Conservation (phyloP, 2,888 invertebrate genomes). For the Eueremaeus valkanovi region DNA sequence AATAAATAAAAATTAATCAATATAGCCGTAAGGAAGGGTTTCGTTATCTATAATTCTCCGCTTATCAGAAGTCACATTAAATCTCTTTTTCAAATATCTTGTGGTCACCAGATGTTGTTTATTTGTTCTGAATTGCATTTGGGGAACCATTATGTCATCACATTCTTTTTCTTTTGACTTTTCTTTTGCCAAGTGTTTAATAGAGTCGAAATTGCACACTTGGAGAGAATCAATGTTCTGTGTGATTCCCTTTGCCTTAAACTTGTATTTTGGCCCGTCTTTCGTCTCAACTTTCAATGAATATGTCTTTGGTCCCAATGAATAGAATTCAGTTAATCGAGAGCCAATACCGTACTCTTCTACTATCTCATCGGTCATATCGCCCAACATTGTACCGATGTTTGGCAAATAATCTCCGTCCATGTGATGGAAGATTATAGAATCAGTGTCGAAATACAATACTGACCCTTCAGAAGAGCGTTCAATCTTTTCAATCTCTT, state of each 20-base stretch:
- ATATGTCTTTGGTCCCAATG: slow-evolving; percentile 52
- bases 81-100: background rate
- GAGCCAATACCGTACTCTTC: slow-evolving; percentile 46
- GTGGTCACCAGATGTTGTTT: background rate
- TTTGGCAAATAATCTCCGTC: slow-evolving; percentile 47
- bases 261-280: background rate
- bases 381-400: slow-evolving; percentile 47
- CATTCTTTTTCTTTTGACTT: no score
- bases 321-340: slow-evolving; percentile 50
- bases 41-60: background rate
- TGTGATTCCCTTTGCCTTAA: background rate
- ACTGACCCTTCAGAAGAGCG: background rate
- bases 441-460: slow-evolving; percentile 53
- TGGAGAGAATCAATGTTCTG: background rate
- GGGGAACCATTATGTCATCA: background rate
- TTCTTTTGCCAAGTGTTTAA: background rate
- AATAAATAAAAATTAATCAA: no score
- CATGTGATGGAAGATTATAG: slow-evolving; percentile 49
- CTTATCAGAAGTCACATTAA: background rate
- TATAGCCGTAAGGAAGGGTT: background rate
- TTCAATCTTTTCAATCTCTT: background rate
- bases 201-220: background rate
- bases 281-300: slow-evolving; percentile 47
- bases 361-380: slow-evolving; percentile 51
- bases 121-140: background rate